phyloP scores from a whole-genome alignment of 1,140 invertebrate species.

The Sipha flava region DNA sequence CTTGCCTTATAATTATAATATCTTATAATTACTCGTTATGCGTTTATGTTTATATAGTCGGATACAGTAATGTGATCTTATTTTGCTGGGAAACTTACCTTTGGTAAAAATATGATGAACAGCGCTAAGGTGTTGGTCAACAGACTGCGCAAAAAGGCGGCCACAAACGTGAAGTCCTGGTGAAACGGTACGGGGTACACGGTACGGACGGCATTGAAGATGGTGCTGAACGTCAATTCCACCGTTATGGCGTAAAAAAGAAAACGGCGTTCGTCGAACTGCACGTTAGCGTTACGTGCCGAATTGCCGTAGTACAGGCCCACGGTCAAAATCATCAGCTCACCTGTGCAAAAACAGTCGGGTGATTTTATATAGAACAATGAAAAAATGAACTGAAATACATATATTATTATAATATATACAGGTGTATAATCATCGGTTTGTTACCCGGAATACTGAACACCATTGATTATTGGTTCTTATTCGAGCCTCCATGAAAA shows the following conservation, averaged over 20 bases:
- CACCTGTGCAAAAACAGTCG: conserved; percentile 53
- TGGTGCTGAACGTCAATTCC: conserved; percentile 62
- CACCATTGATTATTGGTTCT: too few relatives aligned
- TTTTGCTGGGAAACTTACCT: conserved; percentile 50
- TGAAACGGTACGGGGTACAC: conserved; percentile 50
- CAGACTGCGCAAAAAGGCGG: conserved; percentile 64
- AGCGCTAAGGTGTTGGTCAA: conserved; percentile 66
- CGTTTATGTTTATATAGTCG: too few relatives aligned
- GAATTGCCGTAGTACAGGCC: conserved; percentile 75
- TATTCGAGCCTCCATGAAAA: too few relatives aligned
- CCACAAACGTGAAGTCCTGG: conserved; percentile 58
- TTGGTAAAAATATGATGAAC: conserved; percentile 66
- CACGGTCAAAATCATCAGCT: conserved; percentile 70
- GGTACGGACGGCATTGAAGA: conserved; percentile 59
- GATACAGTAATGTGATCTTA: too few relatives aligned
- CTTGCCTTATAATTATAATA: too few relatives aligned
- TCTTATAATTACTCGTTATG: too few relatives aligned
- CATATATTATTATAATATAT: too few relatives aligned
- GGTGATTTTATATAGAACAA: too few relatives aligned
- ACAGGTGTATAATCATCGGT: too few relatives aligned
- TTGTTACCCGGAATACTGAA: too few relatives aligned
- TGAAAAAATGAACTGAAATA: too few relatives aligned
- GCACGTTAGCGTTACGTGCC: conserved; percentile 70
- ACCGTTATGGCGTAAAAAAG: conserved; percentile 65
- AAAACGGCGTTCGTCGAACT: conserved; percentile 67